Evolutionary conservation across 2,888 invertebrate genomes (phyloP).

Genomic region (Chloroclystis v-ata): DNA sequence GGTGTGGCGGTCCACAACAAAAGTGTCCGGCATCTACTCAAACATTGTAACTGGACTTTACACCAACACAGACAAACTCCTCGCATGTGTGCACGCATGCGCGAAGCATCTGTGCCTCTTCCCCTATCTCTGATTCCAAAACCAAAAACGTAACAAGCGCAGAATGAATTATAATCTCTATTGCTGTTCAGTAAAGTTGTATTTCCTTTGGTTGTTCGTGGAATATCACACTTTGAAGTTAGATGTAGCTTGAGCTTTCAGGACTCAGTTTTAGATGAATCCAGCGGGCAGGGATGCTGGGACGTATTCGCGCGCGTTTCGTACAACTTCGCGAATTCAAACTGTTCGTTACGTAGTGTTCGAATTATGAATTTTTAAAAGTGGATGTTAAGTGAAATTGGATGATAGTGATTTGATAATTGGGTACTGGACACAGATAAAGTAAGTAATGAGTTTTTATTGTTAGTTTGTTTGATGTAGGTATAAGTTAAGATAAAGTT

Average conservation of each 20-base stretch:
- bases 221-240: conserved; percentile 37
- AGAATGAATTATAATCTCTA: conserved; percentile 26
- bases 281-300: conserved; percentile 54
- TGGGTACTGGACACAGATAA: conserved; percentile 27
- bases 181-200: rapidly evolving
- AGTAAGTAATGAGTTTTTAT: conserved; percentile 38
- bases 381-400: conserved; percentile 37
- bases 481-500: conserved; percentile 4
- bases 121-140: conserved; percentile 48
- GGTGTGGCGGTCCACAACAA: conserved; percentile 56
- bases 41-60: conserved; percentile 55
- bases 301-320: conserved; percentile 47
- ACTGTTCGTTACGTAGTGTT: conserved; percentile 14
- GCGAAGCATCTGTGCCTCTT: conserved; percentile 73
- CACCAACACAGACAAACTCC: conserved; percentile 42
- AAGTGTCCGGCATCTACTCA: conserved; percentile 57
- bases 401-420: conserved; percentile 37
- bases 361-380: conserved; percentile 37
- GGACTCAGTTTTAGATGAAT: conserved; percentile 74
- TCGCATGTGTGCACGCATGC: conserved; percentile 60
- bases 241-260: conserved; percentile 68
- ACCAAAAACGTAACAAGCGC: conserved; percentile 30
- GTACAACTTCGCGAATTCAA: conserved; percentile 24
- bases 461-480: conserved; percentile 15
- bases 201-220: background rate